These are phyloP conservation scores for Cisticola juncidis DNA, from an alignment of 2,113 vertebrate genomes.

Conservation along the genomic window DNA sequence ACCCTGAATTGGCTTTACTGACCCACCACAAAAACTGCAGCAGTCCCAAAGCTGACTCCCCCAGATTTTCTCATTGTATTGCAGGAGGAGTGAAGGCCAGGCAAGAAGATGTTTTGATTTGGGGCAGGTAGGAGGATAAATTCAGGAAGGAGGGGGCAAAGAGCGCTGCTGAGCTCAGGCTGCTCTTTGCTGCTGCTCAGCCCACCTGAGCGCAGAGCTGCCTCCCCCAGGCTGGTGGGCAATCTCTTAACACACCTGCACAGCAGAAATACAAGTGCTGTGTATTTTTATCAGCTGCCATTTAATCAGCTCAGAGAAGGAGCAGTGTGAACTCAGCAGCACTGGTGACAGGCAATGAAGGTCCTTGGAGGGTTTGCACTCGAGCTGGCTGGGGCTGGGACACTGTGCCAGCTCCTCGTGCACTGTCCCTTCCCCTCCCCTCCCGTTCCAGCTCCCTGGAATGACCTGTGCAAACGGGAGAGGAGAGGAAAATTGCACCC, in stretches of 20 bases:
- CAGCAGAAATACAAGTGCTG: not conserved
- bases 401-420: not conserved
- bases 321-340: not conserved
- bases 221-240: not conserved
- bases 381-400: not conserved
- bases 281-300: slow-evolving; percentile 12
- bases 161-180: not conserved
- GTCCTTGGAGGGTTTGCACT: not conserved
- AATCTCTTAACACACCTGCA: slow-evolving; percentile 18
- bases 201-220: not conserved
- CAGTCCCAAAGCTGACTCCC: not conserved
- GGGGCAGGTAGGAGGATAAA: not conserved
- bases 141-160: not conserved
- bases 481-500: not conserved
- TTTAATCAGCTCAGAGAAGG: not conserved
- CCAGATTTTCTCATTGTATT: not conserved
- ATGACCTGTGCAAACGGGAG: not conserved
- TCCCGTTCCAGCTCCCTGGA: not conserved
- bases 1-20: not conserved
- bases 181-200: not conserved
- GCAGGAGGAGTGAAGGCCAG: not conserved
- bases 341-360: not conserved
- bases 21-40: not conserved
- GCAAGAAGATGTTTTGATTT: not conserved
- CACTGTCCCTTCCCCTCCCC: not conserved